Base-by-base conservation (phyloP, 2,113 vertebrate genomes). In the Macrotus californicus region DNA sequence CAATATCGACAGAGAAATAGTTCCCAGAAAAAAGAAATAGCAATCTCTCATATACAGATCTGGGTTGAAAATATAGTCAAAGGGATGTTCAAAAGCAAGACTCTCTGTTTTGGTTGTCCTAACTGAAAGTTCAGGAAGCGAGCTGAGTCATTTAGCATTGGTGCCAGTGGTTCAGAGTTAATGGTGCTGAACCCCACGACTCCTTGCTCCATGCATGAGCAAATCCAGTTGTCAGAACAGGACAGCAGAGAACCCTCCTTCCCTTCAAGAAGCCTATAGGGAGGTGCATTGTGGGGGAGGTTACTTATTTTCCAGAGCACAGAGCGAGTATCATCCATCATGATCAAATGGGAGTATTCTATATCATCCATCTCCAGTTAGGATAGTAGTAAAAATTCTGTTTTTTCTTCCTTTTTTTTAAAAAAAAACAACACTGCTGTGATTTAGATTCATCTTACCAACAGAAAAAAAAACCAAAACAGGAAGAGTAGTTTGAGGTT, bases 251-350 rank as follows among this genome's bases (percentile, higher is more conserved):
- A 48, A 21, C 67, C 94, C 64, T 85, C 41, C 70, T 82, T 48
- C 93, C 77, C 80, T 50, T 64, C 7, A 9, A 6, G 48, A 89
- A 72, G 56, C 31, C 41, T 34, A 5, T 12, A 87, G 56, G 80
- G 93, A 93, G 54, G 82, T 54, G 24, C 59, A 94, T 82, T 52
- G 43, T 54, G 2, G n/a, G 43, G 24, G 9, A 52, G n/a, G n/a
- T n/a, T 54, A 59, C 79, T 95, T 70, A 54, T 87, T 91, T 97
- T 92, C 85, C 43, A 34, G 69, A 66, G 52, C 39, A 54, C 11
- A 86, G 87, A 95, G 72, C 50, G 93, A 64, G 70, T 59, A 56
- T 90, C 82, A 96, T 96, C 70, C 59, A 89, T 96, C 95, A 93
- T 56, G 52, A 89, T 97, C 93, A 93, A 89, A 96, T n/a, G 89